Base-by-base conservation (phyloP, 2,113 vertebrate species). In the Cottus gobio region DNA sequence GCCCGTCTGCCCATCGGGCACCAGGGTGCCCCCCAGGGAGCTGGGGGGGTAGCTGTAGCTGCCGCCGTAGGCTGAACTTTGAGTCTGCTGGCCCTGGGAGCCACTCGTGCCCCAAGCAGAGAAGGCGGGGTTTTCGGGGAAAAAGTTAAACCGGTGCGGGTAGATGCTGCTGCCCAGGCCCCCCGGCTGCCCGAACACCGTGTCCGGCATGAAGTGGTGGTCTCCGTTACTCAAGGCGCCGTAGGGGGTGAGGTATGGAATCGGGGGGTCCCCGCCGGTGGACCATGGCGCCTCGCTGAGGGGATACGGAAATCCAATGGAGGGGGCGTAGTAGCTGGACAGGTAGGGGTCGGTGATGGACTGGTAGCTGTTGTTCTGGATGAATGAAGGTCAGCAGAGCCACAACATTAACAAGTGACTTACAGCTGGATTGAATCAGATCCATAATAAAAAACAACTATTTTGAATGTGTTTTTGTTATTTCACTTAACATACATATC, bases 231-330 rank as follows among this genome's bases (percentile, higher is more conserved):
- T 98, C 87, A 98, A 95, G 87, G 97, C 96, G 95, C 97, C 97
- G 52, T 98, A 98, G 52, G 97, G 96, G 66, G 97, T 97, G 80
- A 99, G 96, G 94, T 98, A 99, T 0, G 97, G 97, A 82, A 99
- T 96, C 24, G 97, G 97, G 80, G 97, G 97, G 89, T 99, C 97
- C 79, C 97, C 97, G 77, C 97, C 97, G 5, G 97, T 98, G 58
- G 97, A 99, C 97, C 97, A 99, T 7, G 97, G 97, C 34, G 97
- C 97, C 93, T 98, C 97, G 88, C 94, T 98, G 92, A 99, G 96
- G 63, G 97, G 97, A 89, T 98, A 99, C 3, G 97, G 97, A 85
- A 98, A 99, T 75, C 97, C 96, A 84, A 99, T 97, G 74, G 97
- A 98, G n/a, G 97, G 97, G 30, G 97, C 97, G 78, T 99, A 99